phyloP scores from a whole-genome alignment of 37 sponge, comb jelly and placozoan species.

The Tethya wilhelma region DNA sequence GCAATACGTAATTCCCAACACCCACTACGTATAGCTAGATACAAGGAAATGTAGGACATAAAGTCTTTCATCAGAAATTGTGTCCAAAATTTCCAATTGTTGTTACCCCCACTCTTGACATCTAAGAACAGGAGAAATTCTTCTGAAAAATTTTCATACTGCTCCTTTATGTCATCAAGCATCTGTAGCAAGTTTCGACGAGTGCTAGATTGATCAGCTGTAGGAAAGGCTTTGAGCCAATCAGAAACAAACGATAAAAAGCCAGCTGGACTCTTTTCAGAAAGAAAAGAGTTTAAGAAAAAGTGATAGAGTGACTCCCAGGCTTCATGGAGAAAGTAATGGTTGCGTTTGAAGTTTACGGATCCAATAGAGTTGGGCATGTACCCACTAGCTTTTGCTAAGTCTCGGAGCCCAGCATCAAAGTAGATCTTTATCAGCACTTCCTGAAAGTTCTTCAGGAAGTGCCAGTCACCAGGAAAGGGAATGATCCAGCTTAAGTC shows the following conservation, averaged over 20 bases:
- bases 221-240: neutral
- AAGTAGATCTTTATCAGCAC: constrained; percentile 20
- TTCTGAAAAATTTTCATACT: neutral
- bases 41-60: constrained; percentile 19
- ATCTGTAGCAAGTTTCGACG: neutral
- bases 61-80: constrained; percentile 27
- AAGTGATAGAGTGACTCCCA: constrained; percentile 22
- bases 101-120: neutral
- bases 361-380: neutral
- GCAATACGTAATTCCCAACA: constrained; percentile 23
- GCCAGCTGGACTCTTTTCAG: neutral
- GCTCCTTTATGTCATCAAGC: neutral
- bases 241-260: neutral
- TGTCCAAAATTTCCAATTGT: constrained; percentile 44
- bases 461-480: constrained; percentile 45
- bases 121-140: neutral
- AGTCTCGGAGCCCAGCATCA: constrained; percentile 17
- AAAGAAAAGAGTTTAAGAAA: neutral
- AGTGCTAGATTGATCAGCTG: neutral
- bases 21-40: constrained; percentile 23
- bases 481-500: constrained; percentile 23
- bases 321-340: constrained; percentile 15
- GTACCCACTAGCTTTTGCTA: constrained; percentile 34
- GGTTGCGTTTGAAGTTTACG: constrained; percentile 29
- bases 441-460: constrained; percentile 22